Percentiles rank a stretch among this genome's conserved stretches.
These are phyloP conservation scores for Malacosoma neustria DNA, from an alignment of 2,888 invertebrate genomes.

Conservation along the genomic window DNA sequence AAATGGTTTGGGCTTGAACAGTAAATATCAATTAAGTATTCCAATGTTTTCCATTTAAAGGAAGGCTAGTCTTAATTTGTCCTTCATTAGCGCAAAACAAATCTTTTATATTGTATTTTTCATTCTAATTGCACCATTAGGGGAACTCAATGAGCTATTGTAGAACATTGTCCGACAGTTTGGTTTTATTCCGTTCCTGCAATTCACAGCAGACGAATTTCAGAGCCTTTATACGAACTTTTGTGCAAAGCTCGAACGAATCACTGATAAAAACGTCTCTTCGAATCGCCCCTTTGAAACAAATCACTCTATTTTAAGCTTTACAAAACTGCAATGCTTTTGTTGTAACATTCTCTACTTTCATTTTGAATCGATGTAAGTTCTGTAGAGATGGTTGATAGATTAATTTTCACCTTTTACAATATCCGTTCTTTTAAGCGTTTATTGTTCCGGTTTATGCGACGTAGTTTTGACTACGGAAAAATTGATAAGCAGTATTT, in stretches of 20 bases:
- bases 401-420: too few species aligned
- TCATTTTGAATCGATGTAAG: too few species aligned
- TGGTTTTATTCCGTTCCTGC: constrained; percentile 47
- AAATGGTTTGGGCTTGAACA: constrained; percentile 18
- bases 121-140: constrained; percentile 61
- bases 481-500: too few species aligned
- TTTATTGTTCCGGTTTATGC: too few species aligned
- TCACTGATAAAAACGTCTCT: constrained; percentile 20
- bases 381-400: too few species aligned
- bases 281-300: constrained; percentile 13
- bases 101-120: constrained; percentile 53
- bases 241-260: constrained; percentile 13
- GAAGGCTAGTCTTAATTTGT: constrained; percentile 41
- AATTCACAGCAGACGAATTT: constrained; percentile 34
- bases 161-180: constrained; percentile 34
- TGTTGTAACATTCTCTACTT: too few species aligned
- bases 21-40: constrained; percentile 44
- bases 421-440: too few species aligned
- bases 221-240: constrained; percentile 5
- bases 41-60: constrained; percentile 32
- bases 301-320: constrained; percentile 1
- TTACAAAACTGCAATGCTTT: too few species aligned
- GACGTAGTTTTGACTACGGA: too few species aligned
- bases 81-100: constrained; percentile 60
- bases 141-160: constrained; percentile 52